A percentile compares a stretch with the other conserved stretches of the same genome.
Evolutionary conservation across 2,113 vertebrate species (phyloP).

Genomic region (Gorsachius goisagi): DNA sequence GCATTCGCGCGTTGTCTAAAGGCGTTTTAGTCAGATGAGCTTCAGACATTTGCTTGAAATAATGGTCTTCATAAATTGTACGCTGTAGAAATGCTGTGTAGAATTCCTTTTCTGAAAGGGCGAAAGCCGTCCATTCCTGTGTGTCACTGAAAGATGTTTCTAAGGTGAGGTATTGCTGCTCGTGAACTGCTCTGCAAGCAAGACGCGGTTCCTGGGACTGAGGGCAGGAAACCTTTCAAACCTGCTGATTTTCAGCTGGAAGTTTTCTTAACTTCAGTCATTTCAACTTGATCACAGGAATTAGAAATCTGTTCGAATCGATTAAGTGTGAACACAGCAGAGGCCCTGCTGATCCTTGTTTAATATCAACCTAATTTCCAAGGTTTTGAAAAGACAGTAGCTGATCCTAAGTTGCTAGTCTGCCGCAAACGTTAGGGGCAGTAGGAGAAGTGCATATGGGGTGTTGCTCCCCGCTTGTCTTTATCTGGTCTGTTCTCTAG

Average conservation of each 20-base stretch:
- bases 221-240: background rate
- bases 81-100: accelerated
- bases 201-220: background rate
- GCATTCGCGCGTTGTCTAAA: accelerated
- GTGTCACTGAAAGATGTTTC: background rate
- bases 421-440: accelerated
- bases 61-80: accelerated
- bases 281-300: background rate
- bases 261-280: background rate
- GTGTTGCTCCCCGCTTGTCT: background rate
- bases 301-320: accelerated
- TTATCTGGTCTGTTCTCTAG: background rate
- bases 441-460: background rate
- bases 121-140: accelerated
- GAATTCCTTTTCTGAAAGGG: background rate
- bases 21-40: background rate
- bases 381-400: background rate
- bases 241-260: background rate
- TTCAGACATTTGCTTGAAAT: background rate
- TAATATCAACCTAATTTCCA: background rate
- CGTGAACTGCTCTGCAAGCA: background rate
- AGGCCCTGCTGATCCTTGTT: background rate
- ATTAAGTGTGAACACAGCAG: background rate
- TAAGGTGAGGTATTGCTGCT: accelerated
- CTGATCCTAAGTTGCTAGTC: background rate